Evolutionary conservation across 2,888 invertebrate genomes (phyloP).

Genomic region (Idaea aversata): DNA sequence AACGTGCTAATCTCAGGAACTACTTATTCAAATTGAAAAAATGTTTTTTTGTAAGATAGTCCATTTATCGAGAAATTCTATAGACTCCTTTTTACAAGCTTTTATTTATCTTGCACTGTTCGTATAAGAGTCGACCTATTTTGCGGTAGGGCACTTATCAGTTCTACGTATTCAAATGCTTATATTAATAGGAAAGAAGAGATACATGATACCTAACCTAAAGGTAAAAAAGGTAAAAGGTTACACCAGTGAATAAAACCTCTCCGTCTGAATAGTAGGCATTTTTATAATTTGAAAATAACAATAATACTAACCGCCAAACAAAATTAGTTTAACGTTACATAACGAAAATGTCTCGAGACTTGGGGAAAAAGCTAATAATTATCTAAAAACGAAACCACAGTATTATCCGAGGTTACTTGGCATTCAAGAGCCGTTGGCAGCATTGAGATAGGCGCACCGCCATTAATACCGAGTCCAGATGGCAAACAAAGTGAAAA

Average conservation of each 20-base stretch:
- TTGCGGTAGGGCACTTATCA: too few species aligned
- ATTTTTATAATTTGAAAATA: not conserved
- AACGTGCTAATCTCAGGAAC: too few species aligned
- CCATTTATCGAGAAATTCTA: too few species aligned
- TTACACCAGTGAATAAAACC: not conserved
- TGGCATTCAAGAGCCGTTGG: constrained; percentile 21
- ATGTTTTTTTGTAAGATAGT: too few species aligned
- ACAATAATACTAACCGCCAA: constrained; percentile 1
- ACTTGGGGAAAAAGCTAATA: not conserved
- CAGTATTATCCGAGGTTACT: constrained; percentile 14
- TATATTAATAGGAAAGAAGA: too few species aligned
- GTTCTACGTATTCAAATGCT: too few species aligned
- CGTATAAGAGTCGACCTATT: too few species aligned
- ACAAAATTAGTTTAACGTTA: not conserved
- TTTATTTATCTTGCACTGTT: too few species aligned
- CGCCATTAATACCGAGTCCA: constrained; percentile 25
- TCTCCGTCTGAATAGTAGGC: not conserved
- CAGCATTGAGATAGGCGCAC: constrained; percentile 20
- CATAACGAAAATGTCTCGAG: constrained; percentile 1
- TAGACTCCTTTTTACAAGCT: too few species aligned
- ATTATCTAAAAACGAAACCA: constrained; percentile 4
- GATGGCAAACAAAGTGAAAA: constrained; percentile 30
- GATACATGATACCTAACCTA: too few species aligned
- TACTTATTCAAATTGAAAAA: too few species aligned
- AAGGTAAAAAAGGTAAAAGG: too few species aligned